These are phyloP conservation scores for Pycnonotus jocosus DNA, from an alignment of 2,113 vertebrate genomes.

Conservation along the genomic window DNA sequence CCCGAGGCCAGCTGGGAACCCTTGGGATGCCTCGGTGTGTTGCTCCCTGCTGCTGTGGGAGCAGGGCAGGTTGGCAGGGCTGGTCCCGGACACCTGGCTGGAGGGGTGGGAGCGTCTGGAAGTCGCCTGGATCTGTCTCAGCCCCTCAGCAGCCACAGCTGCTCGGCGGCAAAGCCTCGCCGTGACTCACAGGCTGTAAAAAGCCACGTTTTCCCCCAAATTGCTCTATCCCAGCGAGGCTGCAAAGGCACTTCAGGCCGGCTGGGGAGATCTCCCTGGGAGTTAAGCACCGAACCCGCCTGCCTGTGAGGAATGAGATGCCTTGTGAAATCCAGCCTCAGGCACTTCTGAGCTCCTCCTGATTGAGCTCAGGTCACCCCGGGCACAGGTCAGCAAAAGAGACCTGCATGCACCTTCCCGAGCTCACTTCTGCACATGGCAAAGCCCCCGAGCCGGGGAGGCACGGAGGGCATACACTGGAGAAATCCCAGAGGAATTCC, in stretches of 20 bases:
- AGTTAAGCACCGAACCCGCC: background rate
- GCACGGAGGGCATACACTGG: rapidly evolving
- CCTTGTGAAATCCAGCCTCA: background rate
- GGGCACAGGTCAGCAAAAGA: background rate
- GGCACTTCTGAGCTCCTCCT: background rate
- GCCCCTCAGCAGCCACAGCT: background rate
- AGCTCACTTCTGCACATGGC: rapidly evolving
- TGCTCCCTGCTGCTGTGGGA: background rate
- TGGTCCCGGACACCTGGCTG: rapidly evolving
- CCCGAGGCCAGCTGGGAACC: rapidly evolving
- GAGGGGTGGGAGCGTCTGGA: background rate
- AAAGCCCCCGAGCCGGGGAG: rapidly evolving
- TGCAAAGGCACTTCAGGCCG: background rate
- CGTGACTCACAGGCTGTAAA: background rate
- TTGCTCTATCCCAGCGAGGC: background rate
- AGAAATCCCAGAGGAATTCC: background rate
- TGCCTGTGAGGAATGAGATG: background rate
- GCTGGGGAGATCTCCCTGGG: background rate
- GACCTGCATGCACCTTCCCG: background rate
- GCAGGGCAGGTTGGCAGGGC: background rate
- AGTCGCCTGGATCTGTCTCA: background rate
- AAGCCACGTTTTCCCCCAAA: background rate
- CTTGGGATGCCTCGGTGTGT: background rate
- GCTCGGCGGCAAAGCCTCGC: background rate
- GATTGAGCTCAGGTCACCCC: background rate